Evolutionary conservation across 2,113 vertebrate species (phyloP).

Genomic region (Scatophagus argus): DNA sequence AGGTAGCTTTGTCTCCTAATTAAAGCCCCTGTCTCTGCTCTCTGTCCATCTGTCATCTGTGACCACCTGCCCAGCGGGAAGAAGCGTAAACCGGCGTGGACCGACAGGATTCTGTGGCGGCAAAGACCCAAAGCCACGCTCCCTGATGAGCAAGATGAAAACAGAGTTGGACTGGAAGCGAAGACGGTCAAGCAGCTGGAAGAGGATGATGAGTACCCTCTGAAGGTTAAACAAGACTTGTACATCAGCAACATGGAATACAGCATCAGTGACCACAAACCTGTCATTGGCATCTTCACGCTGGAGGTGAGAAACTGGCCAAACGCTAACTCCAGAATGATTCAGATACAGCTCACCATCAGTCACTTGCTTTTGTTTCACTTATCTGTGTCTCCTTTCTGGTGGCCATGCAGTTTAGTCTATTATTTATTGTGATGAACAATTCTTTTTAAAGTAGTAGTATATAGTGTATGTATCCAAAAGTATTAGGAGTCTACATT

Average conservation of each 20-base stretch:
- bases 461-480: no score
- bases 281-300: constrained; percentile 89
- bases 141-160: constrained; percentile 40
- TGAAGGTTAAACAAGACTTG: constrained; percentile 84
- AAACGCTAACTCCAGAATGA: not conserved
- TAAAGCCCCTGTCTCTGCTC: not conserved
- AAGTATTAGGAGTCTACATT: no score
- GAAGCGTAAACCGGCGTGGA: constrained; percentile 97
- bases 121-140: constrained; percentile 74
- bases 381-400: not conserved
- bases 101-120: constrained; percentile 94
- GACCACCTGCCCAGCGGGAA: constrained; percentile 85
- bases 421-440: not conserved
- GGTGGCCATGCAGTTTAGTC: not conserved
- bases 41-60: not conserved
- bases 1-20: not conserved
- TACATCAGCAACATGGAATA: constrained; percentile 92
- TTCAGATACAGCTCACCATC: not conserved
- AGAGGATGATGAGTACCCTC: constrained; percentile 65
- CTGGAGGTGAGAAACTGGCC: constrained; percentile 85
- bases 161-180: not conserved
- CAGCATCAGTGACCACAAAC: constrained; percentile 95
- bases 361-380: no score
- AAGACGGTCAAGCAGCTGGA: constrained; percentile 43
- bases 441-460: no score